These are phyloP conservation scores for Muschampia plurimacula DNA, from an alignment of 2,888 invertebrate genomes.

Conservation along the genomic window DNA sequence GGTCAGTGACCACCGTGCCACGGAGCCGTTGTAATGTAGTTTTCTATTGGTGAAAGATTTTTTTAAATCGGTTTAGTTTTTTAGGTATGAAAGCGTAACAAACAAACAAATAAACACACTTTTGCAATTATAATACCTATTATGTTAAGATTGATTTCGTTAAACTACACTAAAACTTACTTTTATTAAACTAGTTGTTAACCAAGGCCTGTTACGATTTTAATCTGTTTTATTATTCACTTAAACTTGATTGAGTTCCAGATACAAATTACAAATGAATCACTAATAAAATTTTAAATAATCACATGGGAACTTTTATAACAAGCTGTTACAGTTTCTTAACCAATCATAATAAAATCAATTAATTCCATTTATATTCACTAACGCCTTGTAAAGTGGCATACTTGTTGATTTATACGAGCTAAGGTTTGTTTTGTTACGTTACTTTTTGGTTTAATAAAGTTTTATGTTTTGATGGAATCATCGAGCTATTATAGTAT, in stretches of 20 bases:
- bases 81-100: no score
- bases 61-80: no score
- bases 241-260: not conserved
- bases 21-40: no score
- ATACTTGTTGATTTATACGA: conserved; percentile 53
- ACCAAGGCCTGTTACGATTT: not conserved
- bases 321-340: conserved; percentile 49
- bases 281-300: conserved; percentile 6
- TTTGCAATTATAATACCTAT: no score
- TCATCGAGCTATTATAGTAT: no score
- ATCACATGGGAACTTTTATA: not conserved
- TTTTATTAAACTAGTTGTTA: no score
- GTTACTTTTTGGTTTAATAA: not conserved
- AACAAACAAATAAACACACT: no score
- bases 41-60: no score
- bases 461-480: not conserved
- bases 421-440: conserved; percentile 39
- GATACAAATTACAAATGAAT: not conserved
- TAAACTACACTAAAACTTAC: no score
- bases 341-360: conserved; percentile 52
- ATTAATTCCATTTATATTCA: conserved; percentile 62
- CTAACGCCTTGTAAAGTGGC: conserved; percentile 49
- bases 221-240: not conserved
- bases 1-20: no score
- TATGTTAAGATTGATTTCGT: no score